Percentiles rank a stretch among this genome's conserved stretches.
These are phyloP conservation scores for Acleris emargana DNA, from an alignment of 2,888 invertebrate genomes.

Conservation along the genomic window DNA sequence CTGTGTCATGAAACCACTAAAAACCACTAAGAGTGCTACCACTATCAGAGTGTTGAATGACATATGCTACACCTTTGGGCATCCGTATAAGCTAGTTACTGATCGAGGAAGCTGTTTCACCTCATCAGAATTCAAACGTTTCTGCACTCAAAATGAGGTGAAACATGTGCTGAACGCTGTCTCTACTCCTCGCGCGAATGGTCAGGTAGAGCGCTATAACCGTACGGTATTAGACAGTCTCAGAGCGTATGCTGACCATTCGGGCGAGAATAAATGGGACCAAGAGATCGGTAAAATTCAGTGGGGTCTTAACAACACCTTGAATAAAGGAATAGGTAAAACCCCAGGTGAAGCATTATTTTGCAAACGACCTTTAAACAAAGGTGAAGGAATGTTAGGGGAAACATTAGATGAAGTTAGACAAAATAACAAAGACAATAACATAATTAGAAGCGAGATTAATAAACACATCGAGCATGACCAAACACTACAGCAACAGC, in stretches of 20 bases:
- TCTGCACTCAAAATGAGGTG: background rate
- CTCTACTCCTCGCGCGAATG: conserved; percentile 9
- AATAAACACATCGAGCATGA: background rate
- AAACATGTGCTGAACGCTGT: conserved; percentile 8
- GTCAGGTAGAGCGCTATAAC: background rate
- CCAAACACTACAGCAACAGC: background rate
- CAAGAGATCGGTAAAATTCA: conserved; percentile 4
- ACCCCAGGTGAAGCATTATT: conserved; percentile 17
- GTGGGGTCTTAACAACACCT: conserved; percentile 22
- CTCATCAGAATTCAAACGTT: conserved; percentile 14
- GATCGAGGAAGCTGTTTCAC: conserved; percentile 20
- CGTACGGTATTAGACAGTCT: background rate
- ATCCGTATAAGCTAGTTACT: conserved; percentile 16
- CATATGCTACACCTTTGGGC: conserved; percentile 10
- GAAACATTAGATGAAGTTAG: background rate
- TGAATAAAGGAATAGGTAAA: conserved; percentile 16
- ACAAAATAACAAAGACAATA: background rate
- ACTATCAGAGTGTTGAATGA: conserved; percentile 16
- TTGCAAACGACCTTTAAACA: background rate
- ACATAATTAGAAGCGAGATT: conserved; percentile 3
- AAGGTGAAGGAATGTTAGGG: background rate
- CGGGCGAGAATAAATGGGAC: conserved; percentile 3
- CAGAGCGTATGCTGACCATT: background rate
- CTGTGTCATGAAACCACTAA: conserved; percentile 5
- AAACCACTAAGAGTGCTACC: conserved; percentile 6